Conservation (phyloP, 2,113 vertebrate genomes). For the Oreochromis spilurus region DNA sequence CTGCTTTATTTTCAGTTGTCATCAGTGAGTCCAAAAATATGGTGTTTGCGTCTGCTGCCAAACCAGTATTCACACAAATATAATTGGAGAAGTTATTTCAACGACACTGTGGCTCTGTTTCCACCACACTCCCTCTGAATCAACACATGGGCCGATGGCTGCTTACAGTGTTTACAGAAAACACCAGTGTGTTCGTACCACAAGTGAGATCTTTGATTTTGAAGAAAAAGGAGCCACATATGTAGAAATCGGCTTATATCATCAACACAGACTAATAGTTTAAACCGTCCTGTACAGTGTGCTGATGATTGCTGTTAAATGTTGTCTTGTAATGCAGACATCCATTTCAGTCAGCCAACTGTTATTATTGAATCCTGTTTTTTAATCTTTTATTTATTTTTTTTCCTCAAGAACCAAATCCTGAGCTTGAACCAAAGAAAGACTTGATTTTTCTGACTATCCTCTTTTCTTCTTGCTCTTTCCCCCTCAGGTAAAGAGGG, state of each 20-base stretch:
- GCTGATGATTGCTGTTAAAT: not conserved
- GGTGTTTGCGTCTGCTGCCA: conserved; percentile 15
- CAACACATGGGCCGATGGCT: conserved; percentile 1
- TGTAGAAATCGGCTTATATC: not conserved
- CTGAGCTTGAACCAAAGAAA: not conserved
- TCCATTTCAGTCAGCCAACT: not conserved
- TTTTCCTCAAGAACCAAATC: not conserved
- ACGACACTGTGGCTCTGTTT: conserved; percentile 19
- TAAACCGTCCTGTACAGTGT: not conserved
- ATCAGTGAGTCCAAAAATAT: conserved; percentile 34
- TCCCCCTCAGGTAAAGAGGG: conserved; percentile 18
- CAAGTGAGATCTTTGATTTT: not conserved
- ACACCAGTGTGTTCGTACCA: not conserved
- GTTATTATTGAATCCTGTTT: not conserved
- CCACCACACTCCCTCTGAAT: conserved; percentile 20
- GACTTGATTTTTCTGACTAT: not conserved
- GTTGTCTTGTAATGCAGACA: not conserved
- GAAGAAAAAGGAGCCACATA: not conserved
- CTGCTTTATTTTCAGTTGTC: conserved; percentile 15
- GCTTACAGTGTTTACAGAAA: conserved; percentile 7
- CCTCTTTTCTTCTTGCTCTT: not conserved
- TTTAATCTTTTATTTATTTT: not conserved
- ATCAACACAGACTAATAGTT: not conserved
- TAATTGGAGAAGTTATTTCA: conserved; percentile 51
- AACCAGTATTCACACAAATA: conserved; percentile 35